Conservation (phyloP, 2,888 invertebrate species). For the Sesia apiformis region DNA sequence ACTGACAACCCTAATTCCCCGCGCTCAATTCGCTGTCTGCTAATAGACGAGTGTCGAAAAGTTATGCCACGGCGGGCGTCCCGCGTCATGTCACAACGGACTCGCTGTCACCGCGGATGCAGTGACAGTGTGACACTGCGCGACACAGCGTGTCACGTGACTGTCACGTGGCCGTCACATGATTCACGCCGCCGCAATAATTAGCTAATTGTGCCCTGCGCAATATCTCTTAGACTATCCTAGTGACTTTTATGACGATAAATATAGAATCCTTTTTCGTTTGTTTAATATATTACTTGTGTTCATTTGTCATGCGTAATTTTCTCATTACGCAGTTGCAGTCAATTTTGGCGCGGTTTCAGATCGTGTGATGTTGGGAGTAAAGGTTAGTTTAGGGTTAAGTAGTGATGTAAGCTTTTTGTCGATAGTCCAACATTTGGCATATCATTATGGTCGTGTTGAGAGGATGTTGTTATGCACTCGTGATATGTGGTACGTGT, state of each 20-base stretch:
- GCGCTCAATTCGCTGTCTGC: constrained; percentile 19
- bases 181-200: constrained; percentile 23
- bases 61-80: constrained; percentile 29
- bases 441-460: constrained; percentile 25
- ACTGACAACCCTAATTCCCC: background rate
- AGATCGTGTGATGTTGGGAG: too few relatives aligned
- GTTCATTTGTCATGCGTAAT: too few relatives aligned
- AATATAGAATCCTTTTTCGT: too few relatives aligned
- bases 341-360: too few relatives aligned
- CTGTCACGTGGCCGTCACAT: background rate
- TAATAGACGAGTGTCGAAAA: constrained; percentile 49
- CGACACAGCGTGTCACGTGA: background rate
- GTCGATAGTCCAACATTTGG: constrained; percentile 8
- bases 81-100: constrained; percentile 5
- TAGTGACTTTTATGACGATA: too few relatives aligned
- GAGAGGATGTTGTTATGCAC: constrained; percentile 26
- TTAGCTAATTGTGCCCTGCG: constrained; percentile 49
- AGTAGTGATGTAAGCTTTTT: background rate
- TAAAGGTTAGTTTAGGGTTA: too few relatives aligned
- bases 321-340: too few relatives aligned
- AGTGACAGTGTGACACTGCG: constrained; percentile 11
- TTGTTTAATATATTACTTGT: too few relatives aligned
- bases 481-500: constrained; percentile 24
- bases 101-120: constrained; percentile 7
- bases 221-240: too few relatives aligned